Evolutionary conservation across 2,888 invertebrate species (phyloP), one percentile per base, ranked within the genome.

Genomic region (Laothoe populi): DNA sequence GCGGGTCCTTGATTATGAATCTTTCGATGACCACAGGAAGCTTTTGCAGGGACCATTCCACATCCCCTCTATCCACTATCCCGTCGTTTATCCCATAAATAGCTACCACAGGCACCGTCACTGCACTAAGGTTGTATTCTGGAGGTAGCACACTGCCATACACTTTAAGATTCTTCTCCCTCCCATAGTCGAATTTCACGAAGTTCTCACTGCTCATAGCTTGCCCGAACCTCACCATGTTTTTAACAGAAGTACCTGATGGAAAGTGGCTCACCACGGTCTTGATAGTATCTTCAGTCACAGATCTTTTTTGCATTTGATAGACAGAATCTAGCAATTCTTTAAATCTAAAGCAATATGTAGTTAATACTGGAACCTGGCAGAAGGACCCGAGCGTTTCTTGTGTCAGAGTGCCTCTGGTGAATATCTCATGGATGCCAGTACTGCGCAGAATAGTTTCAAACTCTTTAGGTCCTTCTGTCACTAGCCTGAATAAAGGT

Each of bases 31-130:
- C 90, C 70, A 94, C 94, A 0, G 95, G 94, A 23, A 96, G 78
- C 61, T 90, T 81, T 0, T 79, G 73, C 26, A 93, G 79, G 64
- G 95, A 74, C 73, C 93, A 92, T 42, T 91, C 73, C 0, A 95
- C 93, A 59, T 95, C 95, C 74, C 87, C 82, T 0, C 88, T 81
- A 94, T 94, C 72, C 94, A 88, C 94, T 90, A 95, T 78, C 94
- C 96, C 73, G 93, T 95, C 89, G 49, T 84, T 86, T 7, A 66
- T 70, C 0, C 90, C 90, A 60, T 87, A 87, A 31, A 90, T 70
- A 7, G 77, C 68, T 4, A 90, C 70, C 1, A 83, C 69, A 2
- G 90, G 90, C 0, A 75, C 72, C 0, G 72, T 77, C 13, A 81
- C 79, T 1, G 84, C 83, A 64, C 69, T 80, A 0, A 87, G 64